Base-by-base conservation (phyloP, 2,888 invertebrate genomes). In the Erynnis tages region DNA sequence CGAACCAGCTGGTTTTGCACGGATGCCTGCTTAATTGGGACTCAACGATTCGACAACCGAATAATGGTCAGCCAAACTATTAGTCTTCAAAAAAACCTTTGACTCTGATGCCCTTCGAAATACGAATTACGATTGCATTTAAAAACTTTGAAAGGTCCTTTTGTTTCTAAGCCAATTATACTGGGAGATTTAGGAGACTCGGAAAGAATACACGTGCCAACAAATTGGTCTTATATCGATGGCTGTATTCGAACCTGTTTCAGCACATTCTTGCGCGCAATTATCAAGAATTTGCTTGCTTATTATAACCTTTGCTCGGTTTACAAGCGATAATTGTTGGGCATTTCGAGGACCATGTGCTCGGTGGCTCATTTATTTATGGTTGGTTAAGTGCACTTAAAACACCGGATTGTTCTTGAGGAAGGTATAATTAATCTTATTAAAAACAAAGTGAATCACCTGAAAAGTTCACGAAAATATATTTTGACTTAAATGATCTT, bases 1-100 rank as follows among this genome's bases (percentile, higher is more conserved):
- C 43, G 13, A 50, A 11, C 29, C 43, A 35, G 49, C 70, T 73
- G 71, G 70, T 68, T 71, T 70, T 57, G 57, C 52, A 58, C 57
- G 65, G 71, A 75, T 66, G 62, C 69, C 67, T 60, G 59, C 59
- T 69, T 81, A 78, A 81, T 82, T 79, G 74, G 73, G 50, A 63
- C 59, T 63, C 54, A 64, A 54, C 61, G 65, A 69, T 67, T 70
- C 69, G 71, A 74, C 73, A 68, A 66, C 59, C 68, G 65, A 67
- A 66, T 69, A 70, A 73, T 69, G 38, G 37, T 45, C 44, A 34
- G 25, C 52, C 6, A 45, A 52, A 32, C 14, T 52, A 52, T 45
- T 44, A 43, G 16, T 50, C 11, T 10, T 37, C 44, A 37, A 4
- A 43, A 41, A 29, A 37, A 35, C 21, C n/a, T 37, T 29, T 50